These are phyloP conservation scores for Heliconius congener DNA, from an alignment of 1,140 invertebrate species.

Conservation along the genomic window DNA sequence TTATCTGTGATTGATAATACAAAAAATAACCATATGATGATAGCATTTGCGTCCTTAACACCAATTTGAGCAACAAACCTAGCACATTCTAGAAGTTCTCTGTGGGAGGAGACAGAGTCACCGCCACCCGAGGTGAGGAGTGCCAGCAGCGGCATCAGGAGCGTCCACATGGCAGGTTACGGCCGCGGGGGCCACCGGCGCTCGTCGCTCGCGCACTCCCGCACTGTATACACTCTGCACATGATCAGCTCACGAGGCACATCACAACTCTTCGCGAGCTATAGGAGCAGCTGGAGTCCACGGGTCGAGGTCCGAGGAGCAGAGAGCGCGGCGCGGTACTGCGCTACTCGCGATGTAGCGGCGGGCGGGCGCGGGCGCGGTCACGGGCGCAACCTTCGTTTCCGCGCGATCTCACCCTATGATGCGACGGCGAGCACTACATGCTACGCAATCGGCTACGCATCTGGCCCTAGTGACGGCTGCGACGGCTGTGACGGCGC, in stretches of 20 bases:
- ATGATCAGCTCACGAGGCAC: slow-evolving; percentile 65
- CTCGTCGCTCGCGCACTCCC: slow-evolving; percentile 57
- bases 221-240: slow-evolving; percentile 68
- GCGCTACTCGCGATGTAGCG: slow-evolving; percentile 53
- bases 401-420: slow-evolving; percentile 69
- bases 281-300: slow-evolving; percentile 26
- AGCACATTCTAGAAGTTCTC: slow-evolving; percentile 73
- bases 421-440: slow-evolving; percentile 55
- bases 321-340: slow-evolving; percentile 70
- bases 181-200: slow-evolving; percentile 52
- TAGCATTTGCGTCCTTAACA: not conserved
- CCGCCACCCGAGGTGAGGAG: slow-evolving; percentile 59
- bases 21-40: not conserved
- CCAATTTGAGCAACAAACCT: slow-evolving; percentile 59
- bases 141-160: slow-evolving; percentile 58
- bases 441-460: slow-evolving; percentile 57
- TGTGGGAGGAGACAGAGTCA: slow-evolving; percentile 61
- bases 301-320: slow-evolving; percentile 64
- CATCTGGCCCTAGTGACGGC: slow-evolving; percentile 42
- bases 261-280: slow-evolving; percentile 50
- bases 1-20: not conserved
- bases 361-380: slow-evolving; percentile 67
- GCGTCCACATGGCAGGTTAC: slow-evolving; percentile 70
- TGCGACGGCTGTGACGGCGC: not conserved
- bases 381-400: slow-evolving; percentile 78